These are phyloP conservation scores for Platycercus adscitus DNA, from an alignment of 2,113 vertebrate species.

Conservation along the genomic window DNA sequence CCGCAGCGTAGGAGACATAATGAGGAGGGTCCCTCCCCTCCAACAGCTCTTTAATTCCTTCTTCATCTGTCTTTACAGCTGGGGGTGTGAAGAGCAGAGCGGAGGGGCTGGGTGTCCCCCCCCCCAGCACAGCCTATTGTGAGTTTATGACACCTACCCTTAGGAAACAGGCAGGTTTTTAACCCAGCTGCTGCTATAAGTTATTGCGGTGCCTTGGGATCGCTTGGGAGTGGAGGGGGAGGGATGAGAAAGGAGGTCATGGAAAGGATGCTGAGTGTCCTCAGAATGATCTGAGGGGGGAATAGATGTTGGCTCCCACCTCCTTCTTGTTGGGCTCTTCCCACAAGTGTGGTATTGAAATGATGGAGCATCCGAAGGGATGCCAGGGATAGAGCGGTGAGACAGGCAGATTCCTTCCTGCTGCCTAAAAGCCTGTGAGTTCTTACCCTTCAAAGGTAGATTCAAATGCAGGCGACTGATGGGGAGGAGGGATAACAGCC, in stretches of 20 bases:
- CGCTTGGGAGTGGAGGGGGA: neutral
- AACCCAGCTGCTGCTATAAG: constrained; percentile 33
- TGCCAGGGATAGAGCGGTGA: rapidly evolving
- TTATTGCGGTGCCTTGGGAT: neutral
- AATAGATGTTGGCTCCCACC: rapidly evolving
- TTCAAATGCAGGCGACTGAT: rapidly evolving
- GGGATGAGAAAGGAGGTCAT: neutral
- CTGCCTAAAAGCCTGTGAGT: rapidly evolving
- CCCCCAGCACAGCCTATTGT: constrained; percentile 12
- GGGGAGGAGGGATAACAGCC: neutral
- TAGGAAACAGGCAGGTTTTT: neutral
- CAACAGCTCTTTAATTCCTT: neutral
- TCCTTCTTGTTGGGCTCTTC: neutral
- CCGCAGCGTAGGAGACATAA: constrained; percentile 44
- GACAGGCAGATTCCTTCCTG: rapidly evolving
- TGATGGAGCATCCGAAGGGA: rapidly evolving
- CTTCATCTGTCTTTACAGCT: neutral
- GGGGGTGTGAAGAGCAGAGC: neutral
- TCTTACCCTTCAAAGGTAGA: rapidly evolving
- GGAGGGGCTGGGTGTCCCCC: neutral
- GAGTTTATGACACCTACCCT: neutral
- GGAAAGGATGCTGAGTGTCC: neutral
- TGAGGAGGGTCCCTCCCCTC: neutral
- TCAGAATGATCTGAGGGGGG: neutral
- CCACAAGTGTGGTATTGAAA: rapidly evolving